Evolutionary conservation across 2,888 invertebrate species (phyloP).

Genomic region (Danaus chrysippus): DNA sequence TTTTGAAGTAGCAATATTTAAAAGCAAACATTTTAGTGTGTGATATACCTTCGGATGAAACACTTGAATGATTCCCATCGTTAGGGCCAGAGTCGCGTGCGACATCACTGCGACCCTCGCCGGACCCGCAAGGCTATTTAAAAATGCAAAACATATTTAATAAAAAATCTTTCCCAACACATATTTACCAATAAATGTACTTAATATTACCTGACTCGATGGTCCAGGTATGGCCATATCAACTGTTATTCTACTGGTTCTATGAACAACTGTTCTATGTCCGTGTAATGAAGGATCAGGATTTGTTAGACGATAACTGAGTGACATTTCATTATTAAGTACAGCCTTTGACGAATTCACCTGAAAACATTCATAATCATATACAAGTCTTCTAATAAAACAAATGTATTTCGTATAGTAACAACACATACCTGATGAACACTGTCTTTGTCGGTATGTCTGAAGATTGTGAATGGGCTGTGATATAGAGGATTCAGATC

Average conservation of each 20-base stretch:
- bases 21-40: too few species aligned
- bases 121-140: slow-evolving; percentile 53
- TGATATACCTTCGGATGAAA: slow-evolving; percentile 90
- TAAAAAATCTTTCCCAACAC: not conserved
- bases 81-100: slow-evolving; percentile 54
- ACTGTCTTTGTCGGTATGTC: slow-evolving; percentile 84
- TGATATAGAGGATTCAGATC: slow-evolving; percentile 92
- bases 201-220: slow-evolving; percentile 52
- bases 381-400: not conserved
- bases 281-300: slow-evolving; percentile 67
- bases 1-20: too few species aligned
- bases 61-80: slow-evolving; percentile 93
- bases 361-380: slow-evolving; percentile 45
- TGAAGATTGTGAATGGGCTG: slow-evolving; percentile 93
- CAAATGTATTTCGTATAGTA: not conserved
- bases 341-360: slow-evolving; percentile 91
- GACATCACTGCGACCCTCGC: slow-evolving; percentile 45
- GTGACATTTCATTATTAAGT: slow-evolving; percentile 85
- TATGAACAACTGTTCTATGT: slow-evolving; percentile 52
- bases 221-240: slow-evolving; percentile 70
- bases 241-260: slow-evolving; percentile 61
- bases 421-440: slow-evolving; percentile 77
- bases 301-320: slow-evolving; percentile 79
- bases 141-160: slow-evolving; percentile 12
- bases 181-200: slow-evolving; percentile 8